Base-by-base conservation (phyloP, 2,113 vertebrate genomes). In the Sapajus apella region DNA sequence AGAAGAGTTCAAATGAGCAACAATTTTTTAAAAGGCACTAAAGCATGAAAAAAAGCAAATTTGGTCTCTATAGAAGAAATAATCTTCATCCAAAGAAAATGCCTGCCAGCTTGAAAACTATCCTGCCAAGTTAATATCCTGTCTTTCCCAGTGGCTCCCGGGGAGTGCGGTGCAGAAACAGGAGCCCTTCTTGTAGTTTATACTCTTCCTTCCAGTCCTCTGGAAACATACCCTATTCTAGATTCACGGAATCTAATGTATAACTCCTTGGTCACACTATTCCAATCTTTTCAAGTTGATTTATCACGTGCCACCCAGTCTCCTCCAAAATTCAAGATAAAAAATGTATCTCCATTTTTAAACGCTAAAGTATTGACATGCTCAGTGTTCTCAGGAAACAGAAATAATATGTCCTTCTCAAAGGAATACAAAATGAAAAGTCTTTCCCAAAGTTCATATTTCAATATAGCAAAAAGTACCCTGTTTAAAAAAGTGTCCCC, bases 141-240 rank as follows among this genome's bases (percentile, higher is more conserved):
- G 10, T 61, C 47, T 32, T 35, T 20, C 73, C 8, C 14, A 14
- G 35, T 20, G 12, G 21, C 40, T 55, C 72, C 0, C 0, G 18
- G 64, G 30, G 55, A 55, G 20, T 2, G 14, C 2, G 2, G 10
- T 7, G 18, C 73, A 25, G 25, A 12, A 2, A 5, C 1, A 0
- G 4, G 1, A 1, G 23, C 9, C 1, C 58, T 23, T 61, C 43
- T n/a, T 12, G 1, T 0, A 4, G 17, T 45, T 61, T 1, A 6
- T 8, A 7, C 17, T 64, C 61, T n/a, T 40, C 25, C 61, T 27
- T 23, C 45, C 5, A 1, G 50, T 50, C 32, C 45, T 37, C 27
- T 32, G 43, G 64, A 43, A 43, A 8, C 20, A 35, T 0, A 2
- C 1, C 25, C 21, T 6, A 4, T 4, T 18, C 91, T 11, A 17